phyloP scores from a whole-genome alignment of 2,113 vertebrate species.

The Shinisaurus crocodilurus region DNA sequence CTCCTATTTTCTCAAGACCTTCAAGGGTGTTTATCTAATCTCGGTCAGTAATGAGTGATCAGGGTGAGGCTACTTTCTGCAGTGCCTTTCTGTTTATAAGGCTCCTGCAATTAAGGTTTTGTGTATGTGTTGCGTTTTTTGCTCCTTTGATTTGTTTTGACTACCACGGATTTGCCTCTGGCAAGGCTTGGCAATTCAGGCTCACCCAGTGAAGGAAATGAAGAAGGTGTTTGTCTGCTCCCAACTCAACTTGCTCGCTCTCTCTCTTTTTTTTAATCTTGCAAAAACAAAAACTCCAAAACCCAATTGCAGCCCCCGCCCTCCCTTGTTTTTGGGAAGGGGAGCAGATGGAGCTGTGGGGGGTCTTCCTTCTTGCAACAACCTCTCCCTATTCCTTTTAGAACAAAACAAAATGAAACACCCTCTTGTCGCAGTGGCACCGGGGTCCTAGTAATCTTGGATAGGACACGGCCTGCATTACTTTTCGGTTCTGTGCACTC shows the following conservation, averaged over 20 bases:
- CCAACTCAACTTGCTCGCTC: neutral
- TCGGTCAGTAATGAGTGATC: slow-evolving; percentile 26
- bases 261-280: neutral
- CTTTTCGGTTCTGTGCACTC: too few relatives aligned
- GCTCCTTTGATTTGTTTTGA: neutral
- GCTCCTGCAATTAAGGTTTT: neutral
- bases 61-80: neutral
- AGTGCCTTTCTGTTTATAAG: neutral
- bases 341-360: neutral
- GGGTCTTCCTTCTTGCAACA: neutral
- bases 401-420: too few relatives aligned
- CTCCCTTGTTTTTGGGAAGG: neutral
- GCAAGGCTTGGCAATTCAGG: neutral
- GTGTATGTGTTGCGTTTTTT: neutral
- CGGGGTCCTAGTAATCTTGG: too few relatives aligned
- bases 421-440: too few relatives aligned
- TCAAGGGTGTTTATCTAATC: neutral
- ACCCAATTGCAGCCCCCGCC: neutral
- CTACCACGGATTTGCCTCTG: neutral
- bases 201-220: slow-evolving; percentile 8
- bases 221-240: neutral
- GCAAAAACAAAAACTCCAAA: neutral
- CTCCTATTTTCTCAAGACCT: neutral
- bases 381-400: too few relatives aligned
- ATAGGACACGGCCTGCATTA: too few relatives aligned